These are phyloP conservation scores for Hemibagrus wyckioides DNA, from an alignment of 2,113 vertebrate species.

Conservation along the genomic window DNA sequence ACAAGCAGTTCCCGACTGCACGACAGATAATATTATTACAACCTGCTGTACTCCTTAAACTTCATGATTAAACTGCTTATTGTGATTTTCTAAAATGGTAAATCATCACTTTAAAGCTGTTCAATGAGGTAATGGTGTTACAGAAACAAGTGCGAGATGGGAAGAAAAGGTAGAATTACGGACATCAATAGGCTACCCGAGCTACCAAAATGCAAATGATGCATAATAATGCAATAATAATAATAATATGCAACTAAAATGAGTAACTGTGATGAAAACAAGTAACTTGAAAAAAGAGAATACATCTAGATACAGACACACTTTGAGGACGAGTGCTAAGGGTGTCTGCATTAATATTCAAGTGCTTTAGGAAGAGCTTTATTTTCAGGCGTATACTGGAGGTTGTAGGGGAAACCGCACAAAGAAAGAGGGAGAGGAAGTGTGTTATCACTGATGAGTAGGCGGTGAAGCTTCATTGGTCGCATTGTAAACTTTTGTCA, in stretches of 20 bases:
- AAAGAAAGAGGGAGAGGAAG: not conserved
- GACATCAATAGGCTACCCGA: not conserved
- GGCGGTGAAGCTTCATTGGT: slow-evolving; percentile 18
- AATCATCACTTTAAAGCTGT: not conserved
- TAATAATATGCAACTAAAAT: not conserved
- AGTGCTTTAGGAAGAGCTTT: not conserved
- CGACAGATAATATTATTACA: not conserved
- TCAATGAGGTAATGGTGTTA: not conserved
- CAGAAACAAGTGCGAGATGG: too few relatives aligned
- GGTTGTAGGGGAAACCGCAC: not conserved
- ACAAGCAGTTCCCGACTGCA: not conserved
- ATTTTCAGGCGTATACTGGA: not conserved
- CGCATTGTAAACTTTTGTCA: slow-evolving; percentile 20
- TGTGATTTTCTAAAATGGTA: not conserved
- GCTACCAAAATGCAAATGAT: not conserved
- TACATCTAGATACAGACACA: not conserved
- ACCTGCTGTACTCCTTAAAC: not conserved
- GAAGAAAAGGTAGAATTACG: not conserved
- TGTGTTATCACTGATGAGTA: slow-evolving; percentile 1
- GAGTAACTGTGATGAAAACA: not conserved
- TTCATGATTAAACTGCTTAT: not conserved
- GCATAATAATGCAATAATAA: not conserved
- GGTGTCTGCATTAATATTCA: not conserved
- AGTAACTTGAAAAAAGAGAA: too few relatives aligned
- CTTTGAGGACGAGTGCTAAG: not conserved